These are phyloP conservation scores for Hucho hucho DNA, from an alignment of 2,113 vertebrate genomes.

Conservation along the genomic window DNA sequence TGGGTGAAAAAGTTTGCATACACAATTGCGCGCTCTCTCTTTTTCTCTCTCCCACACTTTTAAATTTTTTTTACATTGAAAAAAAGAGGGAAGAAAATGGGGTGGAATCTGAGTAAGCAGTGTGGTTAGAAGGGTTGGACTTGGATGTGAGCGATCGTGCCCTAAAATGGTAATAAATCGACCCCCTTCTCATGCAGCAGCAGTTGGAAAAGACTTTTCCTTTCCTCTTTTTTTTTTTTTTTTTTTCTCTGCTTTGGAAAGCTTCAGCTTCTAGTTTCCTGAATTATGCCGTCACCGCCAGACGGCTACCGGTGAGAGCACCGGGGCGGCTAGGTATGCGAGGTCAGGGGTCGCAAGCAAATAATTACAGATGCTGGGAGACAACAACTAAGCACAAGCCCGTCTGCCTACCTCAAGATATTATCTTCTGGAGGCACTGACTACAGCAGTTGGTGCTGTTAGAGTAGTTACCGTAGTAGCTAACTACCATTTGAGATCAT, in stretches of 20 bases:
- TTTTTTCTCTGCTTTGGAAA: constrained; percentile 48
- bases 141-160: constrained; percentile 75
- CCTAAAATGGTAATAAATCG: constrained; percentile 85
- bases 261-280: constrained; percentile 65
- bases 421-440: not conserved
- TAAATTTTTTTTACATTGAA: constrained; percentile 28
- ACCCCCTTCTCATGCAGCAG: constrained; percentile 65
- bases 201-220: constrained; percentile 74
- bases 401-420: not conserved
- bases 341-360: not conserved
- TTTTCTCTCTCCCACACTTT: constrained; percentile 47
- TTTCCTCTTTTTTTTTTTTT: constrained; percentile 42
- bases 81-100: constrained; percentile 45
- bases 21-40: not conserved
- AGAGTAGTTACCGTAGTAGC: too few species aligned
- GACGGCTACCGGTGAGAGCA: constrained; percentile 62
- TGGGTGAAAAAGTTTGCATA: not conserved
- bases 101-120: constrained; percentile 73
- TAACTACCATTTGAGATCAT: too few species aligned
- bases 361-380: not conserved
- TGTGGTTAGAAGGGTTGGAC: constrained; percentile 77
- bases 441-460: not conserved
- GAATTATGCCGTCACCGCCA: constrained; percentile 74
- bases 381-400: not conserved
- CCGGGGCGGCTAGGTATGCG: constrained; percentile 13